phyloP scores from a whole-genome alignment of 2,888 invertebrate species.

The Steinernema carpocapsae region DNA sequence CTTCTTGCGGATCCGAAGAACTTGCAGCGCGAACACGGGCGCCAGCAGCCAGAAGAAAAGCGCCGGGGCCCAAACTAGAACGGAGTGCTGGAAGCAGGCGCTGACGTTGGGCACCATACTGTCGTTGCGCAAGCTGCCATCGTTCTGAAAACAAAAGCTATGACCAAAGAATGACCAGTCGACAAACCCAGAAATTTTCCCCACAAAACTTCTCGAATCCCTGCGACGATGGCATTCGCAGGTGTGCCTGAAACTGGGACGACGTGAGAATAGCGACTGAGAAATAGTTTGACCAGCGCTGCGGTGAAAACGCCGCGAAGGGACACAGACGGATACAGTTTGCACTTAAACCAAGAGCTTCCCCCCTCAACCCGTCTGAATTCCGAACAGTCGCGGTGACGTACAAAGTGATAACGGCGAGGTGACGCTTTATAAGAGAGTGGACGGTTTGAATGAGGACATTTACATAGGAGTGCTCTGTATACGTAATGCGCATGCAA shows the following conservation, averaged over 20 bases:
- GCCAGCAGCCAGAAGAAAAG: constrained; percentile 53
- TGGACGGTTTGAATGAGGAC: no score
- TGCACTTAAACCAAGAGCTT: no score
- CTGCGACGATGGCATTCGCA: neutral
- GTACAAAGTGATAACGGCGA: no score
- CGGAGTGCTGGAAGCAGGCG: constrained; percentile 62
- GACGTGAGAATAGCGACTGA: no score
- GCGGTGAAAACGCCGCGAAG: no score
- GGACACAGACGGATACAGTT: no score
- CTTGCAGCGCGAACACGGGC: constrained; percentile 49
- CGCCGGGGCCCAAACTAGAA: constrained; percentile 62
- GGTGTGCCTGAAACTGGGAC: neutral
- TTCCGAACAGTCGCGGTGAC: no score
- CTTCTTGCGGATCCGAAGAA: constrained; percentile 40
- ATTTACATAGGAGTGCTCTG: no score
- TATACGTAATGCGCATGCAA: no score
- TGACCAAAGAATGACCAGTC: neutral
- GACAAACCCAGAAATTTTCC: constrained; percentile 22
- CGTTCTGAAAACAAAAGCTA: neutral
- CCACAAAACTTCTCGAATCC: constrained; percentile 19
- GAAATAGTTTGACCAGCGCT: no score
- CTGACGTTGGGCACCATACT: constrained; percentile 56
- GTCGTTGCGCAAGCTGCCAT: constrained; percentile 28
- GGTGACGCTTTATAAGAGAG: no score
- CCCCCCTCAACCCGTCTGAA: no score